These are phyloP conservation scores for Subanguina moxae DNA, from an alignment of 1,140 invertebrate genomes.

Conservation along the genomic window DNA sequence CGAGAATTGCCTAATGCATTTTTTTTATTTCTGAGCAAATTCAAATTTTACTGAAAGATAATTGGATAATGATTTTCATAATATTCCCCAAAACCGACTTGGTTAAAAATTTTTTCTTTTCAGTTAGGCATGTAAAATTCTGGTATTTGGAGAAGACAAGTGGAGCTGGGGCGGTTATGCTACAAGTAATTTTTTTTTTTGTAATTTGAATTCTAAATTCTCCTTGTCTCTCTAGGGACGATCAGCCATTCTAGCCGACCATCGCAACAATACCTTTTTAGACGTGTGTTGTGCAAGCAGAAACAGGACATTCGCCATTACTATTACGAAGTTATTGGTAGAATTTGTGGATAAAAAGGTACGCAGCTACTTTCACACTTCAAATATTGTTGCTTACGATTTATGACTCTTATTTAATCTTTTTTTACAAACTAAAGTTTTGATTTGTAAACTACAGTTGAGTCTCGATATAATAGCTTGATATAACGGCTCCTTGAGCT, in stretches of 20 bases:
- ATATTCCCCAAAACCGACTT: too few species aligned
- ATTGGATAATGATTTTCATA: too few species aligned
- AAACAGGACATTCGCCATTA: slow-evolving; percentile 49
- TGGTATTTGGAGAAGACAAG: slow-evolving; percentile 40
- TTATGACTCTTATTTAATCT: too few species aligned
- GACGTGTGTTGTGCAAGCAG: slow-evolving; percentile 49
- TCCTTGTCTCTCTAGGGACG: slow-evolving; percentile 34
- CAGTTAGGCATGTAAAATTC: slow-evolving; percentile 48
- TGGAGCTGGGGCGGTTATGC: slow-evolving; percentile 7
- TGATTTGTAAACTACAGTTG: too few species aligned
- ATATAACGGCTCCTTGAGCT: too few species aligned
- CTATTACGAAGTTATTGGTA: slow-evolving; percentile 42
- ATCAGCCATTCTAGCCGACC: slow-evolving; percentile 49
- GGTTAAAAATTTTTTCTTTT: slow-evolving; percentile 3
- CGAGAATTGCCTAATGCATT: too few species aligned
- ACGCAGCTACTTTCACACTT: too few species aligned
- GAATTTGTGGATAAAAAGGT: slow-evolving; percentile 54
- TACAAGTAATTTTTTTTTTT: slow-evolving; percentile 26
- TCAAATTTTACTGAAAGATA: too few species aligned
- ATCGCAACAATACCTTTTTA: slow-evolving; percentile 51
- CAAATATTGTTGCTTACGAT: too few species aligned
- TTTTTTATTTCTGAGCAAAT: too few species aligned
- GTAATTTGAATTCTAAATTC: slow-evolving; percentile 13
- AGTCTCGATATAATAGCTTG: too few species aligned
- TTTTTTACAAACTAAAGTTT: too few species aligned